phyloP scores from a whole-genome alignment of 1,140 invertebrate genomes.

The Mactra quadrangularis region DNA sequence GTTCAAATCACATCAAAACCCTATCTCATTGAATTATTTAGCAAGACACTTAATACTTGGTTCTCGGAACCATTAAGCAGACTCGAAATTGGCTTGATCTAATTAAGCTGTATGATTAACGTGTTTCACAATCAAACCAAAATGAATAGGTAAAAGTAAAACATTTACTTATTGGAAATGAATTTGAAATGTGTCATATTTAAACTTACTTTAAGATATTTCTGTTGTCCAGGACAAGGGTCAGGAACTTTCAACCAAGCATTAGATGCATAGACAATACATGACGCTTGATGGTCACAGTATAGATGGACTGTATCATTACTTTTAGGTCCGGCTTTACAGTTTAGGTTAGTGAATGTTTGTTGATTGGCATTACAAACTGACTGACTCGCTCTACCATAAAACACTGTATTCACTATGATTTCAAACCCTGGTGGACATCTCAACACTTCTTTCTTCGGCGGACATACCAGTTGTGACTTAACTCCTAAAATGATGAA shows the following conservation, averaged over 20 bases:
- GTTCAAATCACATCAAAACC: too few species aligned
- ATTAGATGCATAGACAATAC: constrained; percentile 20
- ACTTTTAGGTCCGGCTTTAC: constrained; percentile 2
- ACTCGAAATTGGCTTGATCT: too few species aligned
- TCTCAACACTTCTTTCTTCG: not conserved
- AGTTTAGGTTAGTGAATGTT: constrained; percentile 17
- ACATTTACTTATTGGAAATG: not conserved
- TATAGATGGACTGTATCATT: constrained; percentile 15
- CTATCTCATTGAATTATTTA: too few species aligned
- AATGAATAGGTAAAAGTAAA: not conserved
- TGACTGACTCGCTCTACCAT: constrained; percentile 5
- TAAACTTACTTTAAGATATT: constrained; percentile 42
- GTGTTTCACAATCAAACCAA: too few species aligned
- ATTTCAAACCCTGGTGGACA: constrained; percentile 45
- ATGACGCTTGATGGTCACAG: constrained; percentile 48
- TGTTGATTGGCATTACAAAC: constrained; percentile 13
- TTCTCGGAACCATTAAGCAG: too few species aligned
- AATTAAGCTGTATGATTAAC: too few species aligned
- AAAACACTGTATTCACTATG: constrained; percentile 47
- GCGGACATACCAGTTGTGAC: constrained; percentile 21
- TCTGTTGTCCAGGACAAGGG: constrained; percentile 36
- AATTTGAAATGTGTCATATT: not conserved
- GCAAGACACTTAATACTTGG: too few species aligned
- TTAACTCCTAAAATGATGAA: constrained; percentile 12
- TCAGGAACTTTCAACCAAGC: constrained; percentile 10